A percentile compares a stretch with the other conserved stretches of the same genome.
Evolutionary conservation across 2,888 invertebrate species (phyloP).

Genomic region (Gibbula magus): DNA sequence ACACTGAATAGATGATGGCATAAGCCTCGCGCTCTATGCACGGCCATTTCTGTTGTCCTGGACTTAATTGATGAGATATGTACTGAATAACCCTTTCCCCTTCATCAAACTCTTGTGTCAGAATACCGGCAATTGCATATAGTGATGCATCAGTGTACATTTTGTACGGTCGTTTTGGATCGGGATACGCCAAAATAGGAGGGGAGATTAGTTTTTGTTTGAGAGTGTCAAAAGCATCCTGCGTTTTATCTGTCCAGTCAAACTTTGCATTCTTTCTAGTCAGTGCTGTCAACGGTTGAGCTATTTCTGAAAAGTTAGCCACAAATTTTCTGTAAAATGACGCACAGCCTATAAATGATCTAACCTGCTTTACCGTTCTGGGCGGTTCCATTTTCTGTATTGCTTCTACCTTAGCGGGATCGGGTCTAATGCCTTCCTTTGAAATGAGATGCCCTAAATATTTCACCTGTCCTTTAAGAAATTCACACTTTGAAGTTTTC

Average conservation of each 20-base stretch:
- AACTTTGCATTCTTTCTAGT: not conserved
- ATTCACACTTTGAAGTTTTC: slow-evolving; percentile 29
- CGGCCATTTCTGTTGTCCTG: slow-evolving; percentile 15
- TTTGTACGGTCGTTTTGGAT: not conserved
- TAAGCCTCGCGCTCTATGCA: slow-evolving; percentile 18
- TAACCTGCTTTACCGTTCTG: not conserved
- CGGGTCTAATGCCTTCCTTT: slow-evolving; percentile 14
- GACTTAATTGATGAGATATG: slow-evolving; percentile 5
- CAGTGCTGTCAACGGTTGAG: not conserved
- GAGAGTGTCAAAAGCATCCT: slow-evolving; percentile 14
- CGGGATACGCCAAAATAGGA: slow-evolving; percentile 19
- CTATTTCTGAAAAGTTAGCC: not conserved
- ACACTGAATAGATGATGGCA: not conserved
- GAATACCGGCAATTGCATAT: slow-evolving; percentile 1
- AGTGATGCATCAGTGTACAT: slow-evolving; percentile 24
- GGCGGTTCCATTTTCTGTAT: slow-evolving; percentile 7
- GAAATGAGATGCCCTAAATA: slow-evolving; percentile 29
- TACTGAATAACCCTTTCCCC: slow-evolving; percentile 5
- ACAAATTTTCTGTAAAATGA: not conserved
- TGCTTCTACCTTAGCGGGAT: not conserved
- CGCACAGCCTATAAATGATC: not conserved
- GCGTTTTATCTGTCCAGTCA: slow-evolving; percentile 6
- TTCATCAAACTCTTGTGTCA: no score
- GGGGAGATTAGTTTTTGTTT: slow-evolving; percentile 5
- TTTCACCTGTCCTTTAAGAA: slow-evolving; percentile 2